phyloP scores from a whole-genome alignment of 2,113 vertebrate species.

The Catagonus wagneri region DNA sequence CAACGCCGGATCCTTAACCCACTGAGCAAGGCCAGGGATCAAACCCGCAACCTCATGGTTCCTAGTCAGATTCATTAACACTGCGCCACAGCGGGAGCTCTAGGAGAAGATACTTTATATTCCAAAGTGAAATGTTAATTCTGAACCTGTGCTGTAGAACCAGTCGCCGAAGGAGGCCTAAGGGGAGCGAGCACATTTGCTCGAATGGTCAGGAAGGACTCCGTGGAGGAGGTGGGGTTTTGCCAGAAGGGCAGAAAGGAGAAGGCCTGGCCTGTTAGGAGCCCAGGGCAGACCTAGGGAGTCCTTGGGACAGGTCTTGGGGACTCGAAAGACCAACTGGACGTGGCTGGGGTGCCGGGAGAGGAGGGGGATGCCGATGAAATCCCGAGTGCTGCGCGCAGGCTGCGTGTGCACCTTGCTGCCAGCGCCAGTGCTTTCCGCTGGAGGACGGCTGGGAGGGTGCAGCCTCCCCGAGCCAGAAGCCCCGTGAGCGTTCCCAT shows the following conservation, averaged over 20 bases:
- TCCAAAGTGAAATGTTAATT: not conserved
- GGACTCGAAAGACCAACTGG: not conserved
- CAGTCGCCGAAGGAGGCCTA: not conserved
- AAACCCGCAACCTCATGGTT: too few relatives aligned
- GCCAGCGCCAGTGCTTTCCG: not conserved
- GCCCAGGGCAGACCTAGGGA: not conserved
- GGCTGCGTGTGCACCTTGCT: too few relatives aligned
- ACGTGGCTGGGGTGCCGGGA: too few relatives aligned
- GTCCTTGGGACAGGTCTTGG: not conserved
- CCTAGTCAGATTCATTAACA: too few relatives aligned
- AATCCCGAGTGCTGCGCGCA: not conserved
- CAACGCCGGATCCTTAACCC: too few relatives aligned
- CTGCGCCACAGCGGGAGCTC: too few relatives aligned
- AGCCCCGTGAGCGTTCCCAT: not conserved
- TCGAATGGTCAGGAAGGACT: not conserved
- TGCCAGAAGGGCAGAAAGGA: not conserved
- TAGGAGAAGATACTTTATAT: constrained; percentile 34
- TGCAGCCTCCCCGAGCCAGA: not conserved
- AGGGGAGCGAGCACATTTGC: not conserved
- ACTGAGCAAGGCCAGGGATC: too few relatives aligned
- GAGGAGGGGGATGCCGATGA: not conserved
- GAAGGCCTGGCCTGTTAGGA: not conserved
- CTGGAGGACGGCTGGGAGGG: not conserved
- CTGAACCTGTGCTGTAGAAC: not conserved
- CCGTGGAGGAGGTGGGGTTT: not conserved